A percentile compares a stretch with the other conserved stretches of the same genome.
Conservation (phyloP, 1,140 invertebrate genomes). For the Cyclina sinensis region DNA sequence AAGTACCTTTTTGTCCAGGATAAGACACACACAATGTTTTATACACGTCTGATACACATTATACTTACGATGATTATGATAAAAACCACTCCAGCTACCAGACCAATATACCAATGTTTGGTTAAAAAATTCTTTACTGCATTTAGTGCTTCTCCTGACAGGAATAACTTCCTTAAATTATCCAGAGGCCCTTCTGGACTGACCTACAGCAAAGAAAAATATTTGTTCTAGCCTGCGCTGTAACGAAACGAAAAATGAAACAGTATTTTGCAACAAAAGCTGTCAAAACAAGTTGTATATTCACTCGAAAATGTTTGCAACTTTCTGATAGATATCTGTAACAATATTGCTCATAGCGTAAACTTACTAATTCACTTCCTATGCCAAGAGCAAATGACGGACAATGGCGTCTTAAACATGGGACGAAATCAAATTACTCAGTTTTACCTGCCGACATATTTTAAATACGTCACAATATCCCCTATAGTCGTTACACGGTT, state of each 20-base stretch:
- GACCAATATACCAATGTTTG: slow-evolving; percentile 93
- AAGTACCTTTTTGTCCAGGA: too few relatives aligned
- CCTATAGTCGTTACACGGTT: slow-evolving; percentile 98
- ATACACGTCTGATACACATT: too few relatives aligned
- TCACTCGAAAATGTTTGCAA: too few relatives aligned
- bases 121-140: slow-evolving; percentile 93
- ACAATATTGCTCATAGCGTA: too few relatives aligned
- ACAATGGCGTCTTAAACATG: background rate
- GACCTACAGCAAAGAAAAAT: slow-evolving; percentile 90
- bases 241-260: too few relatives aligned
- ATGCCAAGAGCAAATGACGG: background rate
- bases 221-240: too few relatives aligned
- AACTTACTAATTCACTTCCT: too few relatives aligned
- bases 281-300: too few relatives aligned
- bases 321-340: too few relatives aligned
- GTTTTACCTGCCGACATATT: slow-evolving; percentile 90
- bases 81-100: slow-evolving; percentile 91
- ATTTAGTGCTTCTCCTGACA: slow-evolving; percentile 96
- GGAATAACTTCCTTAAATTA: slow-evolving; percentile 97
- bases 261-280: too few relatives aligned
- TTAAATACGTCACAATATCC: slow-evolving; percentile 98
- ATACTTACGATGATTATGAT: slow-evolving; percentile 92
- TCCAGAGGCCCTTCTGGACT: slow-evolving; percentile 98
- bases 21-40: too few relatives aligned
- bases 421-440: background rate